Evolutionary conservation across 2,888 invertebrate species (phyloP).

Genomic region (Anaspis maculata): DNA sequence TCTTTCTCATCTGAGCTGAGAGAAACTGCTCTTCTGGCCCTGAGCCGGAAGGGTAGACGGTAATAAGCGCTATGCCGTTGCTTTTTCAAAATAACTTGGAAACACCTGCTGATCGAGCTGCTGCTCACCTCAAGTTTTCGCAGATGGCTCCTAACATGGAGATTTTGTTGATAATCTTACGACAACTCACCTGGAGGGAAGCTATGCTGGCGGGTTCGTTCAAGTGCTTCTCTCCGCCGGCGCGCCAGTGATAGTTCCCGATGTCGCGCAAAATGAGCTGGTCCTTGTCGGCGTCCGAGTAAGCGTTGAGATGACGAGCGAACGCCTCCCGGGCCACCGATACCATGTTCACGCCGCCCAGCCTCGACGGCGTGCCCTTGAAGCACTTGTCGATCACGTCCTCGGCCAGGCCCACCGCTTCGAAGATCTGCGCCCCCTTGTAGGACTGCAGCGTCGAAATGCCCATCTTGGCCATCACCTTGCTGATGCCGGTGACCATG

Average conservation of each 20-base stretch:
- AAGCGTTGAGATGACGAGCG: conserved; percentile 72
- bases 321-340: conserved; percentile 79
- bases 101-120: too few relatives aligned
- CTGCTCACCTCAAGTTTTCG: too few relatives aligned
- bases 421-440: conserved; percentile 98
- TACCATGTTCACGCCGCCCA: conserved; percentile 86
- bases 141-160: too few relatives aligned
- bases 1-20: too few relatives aligned
- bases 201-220: conserved; percentile 80
- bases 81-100: too few relatives aligned
- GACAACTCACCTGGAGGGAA: conserved; percentile 69
- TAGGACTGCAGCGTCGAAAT: conserved; percentile 98
- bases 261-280: conserved; percentile 66
- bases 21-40: too few relatives aligned
- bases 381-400: conserved; percentile 95
- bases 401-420: conserved; percentile 88
- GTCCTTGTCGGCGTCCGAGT: conserved; percentile 60
- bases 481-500: conserved; percentile 45
- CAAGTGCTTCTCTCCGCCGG: conserved; percentile 95
- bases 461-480: conserved; percentile 99
- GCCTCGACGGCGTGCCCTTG: conserved; percentile 56
- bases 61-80: too few relatives aligned
- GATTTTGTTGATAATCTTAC: too few relatives aligned
- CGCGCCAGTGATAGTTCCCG: conserved; percentile 94
- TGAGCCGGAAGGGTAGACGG: too few relatives aligned